phyloP scores from a whole-genome alignment of 2,888 invertebrate species.

The Folsomia manolachei region DNA sequence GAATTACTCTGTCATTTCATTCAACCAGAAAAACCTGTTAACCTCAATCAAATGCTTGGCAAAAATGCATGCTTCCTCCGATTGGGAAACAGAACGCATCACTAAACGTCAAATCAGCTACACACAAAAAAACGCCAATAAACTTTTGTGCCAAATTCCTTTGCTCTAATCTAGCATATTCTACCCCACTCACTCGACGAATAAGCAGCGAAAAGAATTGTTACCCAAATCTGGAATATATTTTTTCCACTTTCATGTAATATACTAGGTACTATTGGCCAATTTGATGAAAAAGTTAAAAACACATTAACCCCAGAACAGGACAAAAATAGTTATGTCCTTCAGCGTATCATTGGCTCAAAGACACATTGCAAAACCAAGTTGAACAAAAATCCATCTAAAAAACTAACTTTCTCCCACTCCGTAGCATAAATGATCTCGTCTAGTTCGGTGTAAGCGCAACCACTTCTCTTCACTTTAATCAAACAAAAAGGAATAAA shows the following conservation, averaged over 20 bases:
- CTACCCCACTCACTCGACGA: too few relatives aligned
- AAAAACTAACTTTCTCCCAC: background rate
- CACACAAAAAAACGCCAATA: too few relatives aligned
- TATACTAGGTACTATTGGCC: background rate
- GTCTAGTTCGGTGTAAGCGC: background rate
- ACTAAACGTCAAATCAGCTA: too few relatives aligned
- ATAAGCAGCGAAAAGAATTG: too few relatives aligned
- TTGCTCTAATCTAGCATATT: too few relatives aligned
- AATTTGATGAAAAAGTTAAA: conserved; percentile 8
- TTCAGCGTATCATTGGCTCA: background rate
- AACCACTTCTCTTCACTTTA: background rate
- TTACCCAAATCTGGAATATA: too few relatives aligned
- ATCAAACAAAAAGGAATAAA: background rate
- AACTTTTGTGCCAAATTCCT: too few relatives aligned
- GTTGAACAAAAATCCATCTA: background rate
- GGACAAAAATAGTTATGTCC: background rate
- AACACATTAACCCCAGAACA: background rate
- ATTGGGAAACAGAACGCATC: too few relatives aligned
- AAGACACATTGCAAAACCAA: background rate
- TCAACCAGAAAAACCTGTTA: background rate
- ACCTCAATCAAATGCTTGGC: too few relatives aligned
- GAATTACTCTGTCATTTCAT: background rate
- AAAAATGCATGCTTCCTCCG: too few relatives aligned
- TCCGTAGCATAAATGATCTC: too few relatives aligned
- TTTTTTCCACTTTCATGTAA: too few relatives aligned